Conservation (phyloP, 2,113 vertebrate genomes). For the Peromyscus maniculatus region DNA sequence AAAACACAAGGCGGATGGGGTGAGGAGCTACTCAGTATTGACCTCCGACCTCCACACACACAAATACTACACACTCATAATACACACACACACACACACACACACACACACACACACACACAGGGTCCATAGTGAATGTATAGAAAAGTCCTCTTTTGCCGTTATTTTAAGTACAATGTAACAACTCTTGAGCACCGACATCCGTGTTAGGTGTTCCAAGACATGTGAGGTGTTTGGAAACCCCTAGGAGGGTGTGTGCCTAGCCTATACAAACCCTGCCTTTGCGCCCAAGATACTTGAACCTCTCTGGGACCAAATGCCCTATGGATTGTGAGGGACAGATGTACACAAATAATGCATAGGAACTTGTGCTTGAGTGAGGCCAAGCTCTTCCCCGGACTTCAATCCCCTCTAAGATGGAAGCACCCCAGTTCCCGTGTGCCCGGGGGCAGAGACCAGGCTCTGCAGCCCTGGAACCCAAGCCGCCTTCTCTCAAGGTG, state of each 20-base stretch:
- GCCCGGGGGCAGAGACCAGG: neutral
- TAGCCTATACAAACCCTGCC: neutral
- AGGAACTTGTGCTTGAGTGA: neutral
- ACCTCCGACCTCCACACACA: neutral
- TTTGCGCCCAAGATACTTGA: too few species aligned
- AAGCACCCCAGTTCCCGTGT: neutral
- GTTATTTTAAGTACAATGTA: neutral
- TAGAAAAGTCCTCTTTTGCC: neutral
- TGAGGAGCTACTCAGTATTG: too few species aligned
- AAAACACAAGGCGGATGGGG: neutral
- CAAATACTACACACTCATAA: too few species aligned
- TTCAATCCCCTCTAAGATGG: neutral
- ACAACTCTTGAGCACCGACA: too few species aligned
- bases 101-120: neutral
- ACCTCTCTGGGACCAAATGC: neutral
- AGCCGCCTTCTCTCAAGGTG: too few species aligned
- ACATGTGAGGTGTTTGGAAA: neutral
- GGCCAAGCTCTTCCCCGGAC: neutral
- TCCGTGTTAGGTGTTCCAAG: neutral
- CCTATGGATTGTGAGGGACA: neutral
- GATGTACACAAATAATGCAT: neutral
- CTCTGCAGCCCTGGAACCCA: neutral
- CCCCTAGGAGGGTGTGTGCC: accelerated
- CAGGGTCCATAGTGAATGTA: neutral
- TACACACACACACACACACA: neutral